Percentiles rank a stretch among this genome's conserved stretches.
Conservation (phyloP, 23 tunicate species). For the Ascidia mentula region DNA sequence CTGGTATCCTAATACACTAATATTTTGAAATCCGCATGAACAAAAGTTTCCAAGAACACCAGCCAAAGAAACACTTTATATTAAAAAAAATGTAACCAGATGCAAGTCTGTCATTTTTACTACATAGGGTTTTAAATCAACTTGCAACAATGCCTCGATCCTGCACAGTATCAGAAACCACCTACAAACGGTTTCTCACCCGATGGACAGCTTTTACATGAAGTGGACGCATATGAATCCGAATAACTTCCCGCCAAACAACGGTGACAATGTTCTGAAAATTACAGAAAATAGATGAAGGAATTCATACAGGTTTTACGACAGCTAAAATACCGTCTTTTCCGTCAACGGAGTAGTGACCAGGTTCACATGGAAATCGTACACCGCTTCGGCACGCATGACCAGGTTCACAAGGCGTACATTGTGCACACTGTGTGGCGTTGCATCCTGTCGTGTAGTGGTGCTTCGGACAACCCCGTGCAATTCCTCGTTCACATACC, state of each 20-base stretch:
- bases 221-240: not conserved
- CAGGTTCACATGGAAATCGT: conserved; percentile 20
- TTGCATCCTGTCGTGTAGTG: conserved; percentile 23
- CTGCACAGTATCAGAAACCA: not conserved
- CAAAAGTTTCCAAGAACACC: too few relatives aligned
- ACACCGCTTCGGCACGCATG: conserved; percentile 19
- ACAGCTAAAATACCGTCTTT: conserved; percentile 17
- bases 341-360: conserved; percentile 3
- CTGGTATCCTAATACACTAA: conserved; percentile 21
- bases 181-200: not conserved
- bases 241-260: conserved; percentile 23
- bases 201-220: conserved; percentile 16
- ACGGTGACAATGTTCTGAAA: not conserved
- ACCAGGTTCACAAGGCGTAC: conserved; percentile 35
- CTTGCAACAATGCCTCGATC: too few relatives aligned
- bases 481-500: conserved; percentile 15
- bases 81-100: too few relatives aligned
- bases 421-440: conserved; percentile 17
- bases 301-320: too few relatives aligned
- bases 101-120: too few relatives aligned
- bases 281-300: not conserved
- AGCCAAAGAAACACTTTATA: too few relatives aligned
- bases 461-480: conserved; percentile 10
- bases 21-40: too few relatives aligned
- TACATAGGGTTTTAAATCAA: too few relatives aligned